These are phyloP conservation scores for Cacatua alba DNA, from an alignment of 2,113 vertebrate genomes.

Conservation along the genomic window DNA sequence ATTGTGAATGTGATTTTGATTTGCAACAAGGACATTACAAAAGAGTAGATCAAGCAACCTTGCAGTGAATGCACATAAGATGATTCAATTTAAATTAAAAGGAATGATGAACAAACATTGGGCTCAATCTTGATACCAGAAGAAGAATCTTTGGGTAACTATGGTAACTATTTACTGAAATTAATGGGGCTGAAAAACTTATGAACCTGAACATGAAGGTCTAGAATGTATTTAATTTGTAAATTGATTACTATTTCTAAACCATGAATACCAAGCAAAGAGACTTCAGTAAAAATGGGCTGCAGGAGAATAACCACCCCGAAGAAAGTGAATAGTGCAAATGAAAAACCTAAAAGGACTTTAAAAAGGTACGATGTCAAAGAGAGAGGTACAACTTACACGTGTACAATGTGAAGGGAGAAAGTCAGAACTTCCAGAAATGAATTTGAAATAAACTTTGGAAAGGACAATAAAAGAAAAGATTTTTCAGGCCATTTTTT, in stretches of 20 bases:
- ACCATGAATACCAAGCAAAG: neutral
- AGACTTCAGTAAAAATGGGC: neutral
- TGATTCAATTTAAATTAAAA: neutral
- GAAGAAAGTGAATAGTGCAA: neutral
- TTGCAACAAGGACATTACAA: neutral
- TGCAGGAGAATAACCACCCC: neutral
- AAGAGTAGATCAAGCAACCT: neutral
- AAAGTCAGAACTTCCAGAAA: neutral
- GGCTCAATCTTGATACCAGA: neutral
- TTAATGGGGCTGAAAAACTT: slow-evolving; percentile 14
- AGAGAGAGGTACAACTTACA: neutral
- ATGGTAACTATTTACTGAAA: slow-evolving; percentile 41
- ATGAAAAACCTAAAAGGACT: neutral
- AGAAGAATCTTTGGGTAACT: neutral
- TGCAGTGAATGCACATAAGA: neutral
- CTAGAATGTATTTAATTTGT: neutral
- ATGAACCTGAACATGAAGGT: neutral
- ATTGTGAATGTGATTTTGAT: neutral
- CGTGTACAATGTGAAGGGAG: neutral
- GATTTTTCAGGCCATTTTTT: neutral
- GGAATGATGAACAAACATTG: neutral
- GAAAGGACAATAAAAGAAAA: neutral
- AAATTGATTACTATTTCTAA: neutral
- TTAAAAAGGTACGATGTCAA: neutral
- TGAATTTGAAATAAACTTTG: neutral